A percentile compares a stretch with the other conserved stretches of the same genome.
Conservation (phyloP, 2,797 vertebrate genomes). For the Cuculus canorus region DNA sequence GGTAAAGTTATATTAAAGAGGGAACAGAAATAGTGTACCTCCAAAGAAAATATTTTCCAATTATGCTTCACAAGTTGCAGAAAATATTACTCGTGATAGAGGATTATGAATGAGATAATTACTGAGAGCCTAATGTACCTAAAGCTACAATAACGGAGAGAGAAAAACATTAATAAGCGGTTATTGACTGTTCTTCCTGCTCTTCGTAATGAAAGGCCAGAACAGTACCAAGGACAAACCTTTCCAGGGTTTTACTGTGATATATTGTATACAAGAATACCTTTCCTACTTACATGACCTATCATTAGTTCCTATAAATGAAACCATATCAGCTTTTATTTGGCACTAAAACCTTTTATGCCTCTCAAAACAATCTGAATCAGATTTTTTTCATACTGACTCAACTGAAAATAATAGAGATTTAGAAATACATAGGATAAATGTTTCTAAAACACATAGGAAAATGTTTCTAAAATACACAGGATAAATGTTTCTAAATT, state of each 20-base stretch:
- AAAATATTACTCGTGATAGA: conserved; percentile 68
- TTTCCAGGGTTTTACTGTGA: not conserved
- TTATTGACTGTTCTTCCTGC: conserved; percentile 67
- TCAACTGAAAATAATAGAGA: conserved; percentile 9
- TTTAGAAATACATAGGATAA: not conserved
- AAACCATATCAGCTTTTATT: not conserved
- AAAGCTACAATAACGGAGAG: conserved; percentile 62
- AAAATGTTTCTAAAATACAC: no score
- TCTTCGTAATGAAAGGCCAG: conserved; percentile 61
- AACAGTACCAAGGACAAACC: conserved; percentile 48
- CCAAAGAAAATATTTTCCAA: conserved; percentile 75
- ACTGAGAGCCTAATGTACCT: conserved; percentile 61
- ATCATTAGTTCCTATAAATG: conserved; percentile 10
- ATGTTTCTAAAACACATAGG: no score
- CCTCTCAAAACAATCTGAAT: not conserved
- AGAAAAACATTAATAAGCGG: conserved; percentile 70
- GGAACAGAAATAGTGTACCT: conserved; percentile 66
- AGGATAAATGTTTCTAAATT: not conserved
- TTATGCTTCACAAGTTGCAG: conserved; percentile 72
- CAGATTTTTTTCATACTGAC: not conserved
- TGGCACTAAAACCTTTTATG: not conserved
- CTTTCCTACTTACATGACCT: not conserved
- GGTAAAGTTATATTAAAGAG: conserved; percentile 80
- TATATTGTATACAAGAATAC: not conserved
- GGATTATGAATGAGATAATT: conserved; percentile 77